phyloP scores from a whole-genome alignment of 2,888 invertebrate genomes.

The Napeogenes inachia region DNA sequence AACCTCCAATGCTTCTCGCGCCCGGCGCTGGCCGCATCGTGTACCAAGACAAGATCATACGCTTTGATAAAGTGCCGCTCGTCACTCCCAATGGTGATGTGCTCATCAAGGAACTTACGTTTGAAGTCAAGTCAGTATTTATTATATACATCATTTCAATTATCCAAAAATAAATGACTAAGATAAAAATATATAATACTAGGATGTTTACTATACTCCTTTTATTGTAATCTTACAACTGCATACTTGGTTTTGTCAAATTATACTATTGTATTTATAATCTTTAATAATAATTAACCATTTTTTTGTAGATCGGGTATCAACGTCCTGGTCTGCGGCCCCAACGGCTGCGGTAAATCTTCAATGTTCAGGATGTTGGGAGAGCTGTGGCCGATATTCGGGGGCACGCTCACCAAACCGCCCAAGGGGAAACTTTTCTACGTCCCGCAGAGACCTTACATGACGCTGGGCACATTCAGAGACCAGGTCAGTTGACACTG shows the following conservation, averaged over 20 bases:
- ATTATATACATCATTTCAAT: background rate
- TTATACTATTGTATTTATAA: too few relatives aligned
- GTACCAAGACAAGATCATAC: constrained; percentile 91
- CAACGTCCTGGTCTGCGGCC: constrained; percentile 98
- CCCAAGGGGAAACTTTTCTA: constrained; percentile 96
- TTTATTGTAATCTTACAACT: too few relatives aligned
- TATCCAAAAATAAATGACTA: background rate
- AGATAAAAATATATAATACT: too few relatives aligned
- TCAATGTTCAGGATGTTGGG: constrained; percentile 97
- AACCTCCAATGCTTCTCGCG: constrained; percentile 55
- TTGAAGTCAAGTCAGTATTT: constrained; percentile 86
- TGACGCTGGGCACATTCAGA: constrained; percentile 95
- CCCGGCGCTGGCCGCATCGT: constrained; percentile 89
- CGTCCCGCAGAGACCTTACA: constrained; percentile 98
- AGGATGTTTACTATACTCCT: too few relatives aligned
- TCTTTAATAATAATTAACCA: background rate
- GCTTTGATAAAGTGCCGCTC: constrained; percentile 94
- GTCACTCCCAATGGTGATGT: constrained; percentile 99
- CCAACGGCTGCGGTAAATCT: constrained; percentile 99
- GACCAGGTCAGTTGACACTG: constrained; percentile 83
- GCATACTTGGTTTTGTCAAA: too few relatives aligned
- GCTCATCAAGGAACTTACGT: constrained; percentile 90
- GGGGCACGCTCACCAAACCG: constrained; percentile 96
- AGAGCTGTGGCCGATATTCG: constrained; percentile 98
- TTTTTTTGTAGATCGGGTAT: constrained; percentile 84